Conservation (phyloP, 2,888 invertebrate species). For the Tolmerus cingulatus region DNA sequence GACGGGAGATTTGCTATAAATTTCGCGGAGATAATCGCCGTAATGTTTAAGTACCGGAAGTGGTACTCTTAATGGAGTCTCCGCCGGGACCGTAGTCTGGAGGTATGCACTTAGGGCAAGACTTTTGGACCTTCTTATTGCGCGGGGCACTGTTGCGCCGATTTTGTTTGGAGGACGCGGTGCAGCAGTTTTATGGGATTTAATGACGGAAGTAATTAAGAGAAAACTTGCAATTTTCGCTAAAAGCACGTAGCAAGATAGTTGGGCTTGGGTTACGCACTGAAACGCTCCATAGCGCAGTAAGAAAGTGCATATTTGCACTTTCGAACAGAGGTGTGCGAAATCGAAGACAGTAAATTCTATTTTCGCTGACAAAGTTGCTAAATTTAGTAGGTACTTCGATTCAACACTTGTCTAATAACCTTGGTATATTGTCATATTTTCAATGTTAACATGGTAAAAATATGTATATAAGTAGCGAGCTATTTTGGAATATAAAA, state of each 20-base stretch:
- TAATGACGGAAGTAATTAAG: conserved; percentile 27
- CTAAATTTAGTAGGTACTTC: neutral
- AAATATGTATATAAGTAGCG: too few relatives aligned
- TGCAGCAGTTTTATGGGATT: neutral
- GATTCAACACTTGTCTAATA: neutral
- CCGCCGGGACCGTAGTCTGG: neutral
- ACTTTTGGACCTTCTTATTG: neutral
- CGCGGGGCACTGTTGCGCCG: neutral
- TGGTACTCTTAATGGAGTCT: conserved; percentile 20
- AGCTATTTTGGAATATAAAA: too few relatives aligned
- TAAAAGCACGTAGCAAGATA: neutral
- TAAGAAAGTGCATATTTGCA: neutral
- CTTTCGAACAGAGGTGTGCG: neutral
- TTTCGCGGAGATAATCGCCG: conserved; percentile 25
- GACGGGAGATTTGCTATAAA: neutral
- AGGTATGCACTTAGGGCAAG: neutral
- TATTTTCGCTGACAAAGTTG: neutral
- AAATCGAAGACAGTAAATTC: neutral
- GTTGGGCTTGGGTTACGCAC: neutral
- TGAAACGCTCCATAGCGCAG: neutral
- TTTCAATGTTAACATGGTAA: too few relatives aligned
- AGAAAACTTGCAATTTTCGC: neutral
- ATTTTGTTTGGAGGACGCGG: neutral
- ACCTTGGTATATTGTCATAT: too few relatives aligned
- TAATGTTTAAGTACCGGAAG: conserved; percentile 31